Percentiles rank a stretch among this genome's conserved stretches.
Conservation (phyloP, 2,113 vertebrate genomes). For the Rhodinocichla rosea region DNA sequence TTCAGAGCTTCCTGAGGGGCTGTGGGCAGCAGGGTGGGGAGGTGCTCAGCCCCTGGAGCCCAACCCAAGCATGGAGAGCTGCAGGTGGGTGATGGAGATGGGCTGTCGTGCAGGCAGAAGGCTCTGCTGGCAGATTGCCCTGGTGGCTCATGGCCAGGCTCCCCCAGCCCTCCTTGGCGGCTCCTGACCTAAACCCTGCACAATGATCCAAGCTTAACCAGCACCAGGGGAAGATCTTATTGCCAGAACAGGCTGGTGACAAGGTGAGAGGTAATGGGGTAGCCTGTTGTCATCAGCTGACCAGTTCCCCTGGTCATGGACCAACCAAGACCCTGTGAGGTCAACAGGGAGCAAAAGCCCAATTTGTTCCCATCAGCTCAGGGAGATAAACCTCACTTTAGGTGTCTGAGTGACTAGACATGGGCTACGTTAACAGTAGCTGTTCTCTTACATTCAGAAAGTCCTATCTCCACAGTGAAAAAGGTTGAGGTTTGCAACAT, state of each 20-base stretch:
- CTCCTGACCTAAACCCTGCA: not conserved
- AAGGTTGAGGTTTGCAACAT: not conserved
- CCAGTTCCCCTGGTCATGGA: not conserved
- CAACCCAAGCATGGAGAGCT: fast-evolving
- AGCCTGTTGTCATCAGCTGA: not conserved
- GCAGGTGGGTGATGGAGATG: fast-evolving
- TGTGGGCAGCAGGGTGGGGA: fast-evolving
- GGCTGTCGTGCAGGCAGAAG: fast-evolving
- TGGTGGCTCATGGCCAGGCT: not conserved
- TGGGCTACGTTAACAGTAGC: not conserved
- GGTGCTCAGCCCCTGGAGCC: not conserved
- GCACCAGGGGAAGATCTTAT: not conserved
- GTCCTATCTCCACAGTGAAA: not conserved
- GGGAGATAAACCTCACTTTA: not conserved
- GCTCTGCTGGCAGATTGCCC: not conserved
- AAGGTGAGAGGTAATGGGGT: not conserved
- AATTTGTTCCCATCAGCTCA: not conserved
- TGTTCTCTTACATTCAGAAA: not conserved
- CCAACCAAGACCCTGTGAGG: not conserved
- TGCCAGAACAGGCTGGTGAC: not conserved
- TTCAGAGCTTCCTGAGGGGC: not conserved
- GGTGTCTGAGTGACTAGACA: not conserved
- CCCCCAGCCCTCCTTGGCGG: not conserved
- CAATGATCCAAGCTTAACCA: not conserved
- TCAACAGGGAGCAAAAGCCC: not conserved